A percentile compares a stretch with the other conserved stretches of the same genome.
Conservation (phyloP, 2,888 invertebrate genomes). For the Dynastes tityus region DNA sequence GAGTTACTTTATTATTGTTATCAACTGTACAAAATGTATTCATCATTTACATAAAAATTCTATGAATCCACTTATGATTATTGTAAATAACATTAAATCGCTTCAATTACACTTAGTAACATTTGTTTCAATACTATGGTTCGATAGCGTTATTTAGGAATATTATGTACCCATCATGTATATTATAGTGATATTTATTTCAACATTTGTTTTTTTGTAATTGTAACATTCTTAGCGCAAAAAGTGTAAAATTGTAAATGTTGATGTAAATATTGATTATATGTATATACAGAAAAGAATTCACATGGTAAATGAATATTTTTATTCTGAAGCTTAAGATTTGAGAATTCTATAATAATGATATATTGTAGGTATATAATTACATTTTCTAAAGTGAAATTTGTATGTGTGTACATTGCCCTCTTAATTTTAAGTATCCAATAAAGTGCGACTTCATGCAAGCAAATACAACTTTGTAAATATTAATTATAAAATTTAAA, state of each 20-base stretch:
- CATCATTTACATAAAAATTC: neutral
- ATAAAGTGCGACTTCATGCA: conserved; percentile 43
- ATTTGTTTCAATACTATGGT: neutral
- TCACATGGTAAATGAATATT: conserved; percentile 33
- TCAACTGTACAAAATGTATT: conserved; percentile 4
- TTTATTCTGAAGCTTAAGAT: conserved; percentile 37
- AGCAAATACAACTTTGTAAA: conserved; percentile 48
- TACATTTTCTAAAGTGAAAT: conserved; percentile 44
- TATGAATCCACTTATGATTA: conserved; percentile 11
- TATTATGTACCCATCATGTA: neutral
- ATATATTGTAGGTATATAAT: conserved; percentile 15
- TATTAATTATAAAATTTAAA: conserved; percentile 54
- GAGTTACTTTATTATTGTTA: conserved; percentile 3
- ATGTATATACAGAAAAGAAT: conserved; percentile 36
- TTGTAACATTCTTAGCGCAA: conserved; percentile 1
- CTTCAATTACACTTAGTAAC: conserved; percentile 1
- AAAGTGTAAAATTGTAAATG: conserved; percentile 36
- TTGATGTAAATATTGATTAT: conserved; percentile 49
- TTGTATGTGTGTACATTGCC: conserved; percentile 44
- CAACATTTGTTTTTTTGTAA: conserved; percentile 45
- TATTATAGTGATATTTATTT: conserved; percentile 48
- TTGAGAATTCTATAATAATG: conserved; percentile 38
- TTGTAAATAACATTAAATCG: conserved; percentile 32
- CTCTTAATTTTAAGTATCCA: conserved; percentile 42
- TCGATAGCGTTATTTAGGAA: conserved; percentile 13